Base-by-base conservation (phyloP, 2,113 vertebrate genomes). In the Tachysurus fulvidraco region DNA sequence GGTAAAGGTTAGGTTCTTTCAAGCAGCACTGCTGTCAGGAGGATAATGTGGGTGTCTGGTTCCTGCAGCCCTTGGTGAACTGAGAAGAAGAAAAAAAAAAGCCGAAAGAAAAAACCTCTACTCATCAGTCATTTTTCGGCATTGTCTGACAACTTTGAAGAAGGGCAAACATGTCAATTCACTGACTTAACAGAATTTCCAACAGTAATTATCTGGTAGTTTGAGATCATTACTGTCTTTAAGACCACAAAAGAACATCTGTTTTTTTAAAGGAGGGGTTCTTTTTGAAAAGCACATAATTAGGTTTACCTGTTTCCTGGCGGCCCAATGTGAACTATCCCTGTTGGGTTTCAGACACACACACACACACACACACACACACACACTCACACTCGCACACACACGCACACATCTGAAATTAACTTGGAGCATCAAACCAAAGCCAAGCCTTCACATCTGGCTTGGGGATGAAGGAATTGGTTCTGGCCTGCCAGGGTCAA, bases 111-210 rank as follows among this genome's bases (percentile, higher is more conserved):
- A 79, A 30, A 41, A 90, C 89, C 91, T 93, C 90, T 83, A 89
- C 90, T 52, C 10, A 83, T 91, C 91, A 93, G 93, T 94, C 92
- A 92, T 89, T 89, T 76, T 81, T 23, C 59, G 25, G 44, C 28
- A 88, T 90, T 19, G 60, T 85, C 60, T 92, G 92, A 92, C 93
- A 91, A 91, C 94, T 94, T 93, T 95, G 93, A 95, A 94, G 93
- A 92, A 89, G 89, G 89, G 91, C 92, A 93, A 91, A 92, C 88
- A 95, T 44, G 91, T 92, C 90, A 65, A 91, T 90, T 92, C 90
- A 89, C 86, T 85, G 87, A 92, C 92, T 94, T 93, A 93, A 90
- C 91, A 93, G 93, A 93, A 94, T 93, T 93, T 92, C 85, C 44
- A 88, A 89, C 91, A 80, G 90, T 92, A 94, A 93, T 94, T 94